phyloP scores from a whole-genome alignment of 2,888 invertebrate genomes.

The Pasiphila rectangulata region DNA sequence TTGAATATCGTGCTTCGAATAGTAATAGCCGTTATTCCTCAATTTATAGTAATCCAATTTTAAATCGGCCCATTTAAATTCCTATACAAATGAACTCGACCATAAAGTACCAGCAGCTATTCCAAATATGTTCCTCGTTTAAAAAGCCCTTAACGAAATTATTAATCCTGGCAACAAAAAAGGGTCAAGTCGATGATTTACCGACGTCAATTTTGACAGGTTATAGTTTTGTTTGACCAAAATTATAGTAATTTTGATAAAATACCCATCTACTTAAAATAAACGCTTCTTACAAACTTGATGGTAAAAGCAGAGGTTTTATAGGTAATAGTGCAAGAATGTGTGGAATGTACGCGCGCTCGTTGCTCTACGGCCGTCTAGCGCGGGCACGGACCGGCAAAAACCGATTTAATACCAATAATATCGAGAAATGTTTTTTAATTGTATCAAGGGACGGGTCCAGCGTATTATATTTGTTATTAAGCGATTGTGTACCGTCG shows the following conservation, averaged over 20 bases:
- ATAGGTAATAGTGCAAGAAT: constrained; percentile 62
- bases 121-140: constrained; percentile 72
- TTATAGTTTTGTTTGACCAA: constrained; percentile 74
- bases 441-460: constrained; percentile 33
- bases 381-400: constrained; percentile 3
- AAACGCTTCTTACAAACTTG: constrained; percentile 59
- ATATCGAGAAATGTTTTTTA: constrained; percentile 37
- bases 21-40: constrained; percentile 42
- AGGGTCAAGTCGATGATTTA: constrained; percentile 74
- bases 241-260: constrained; percentile 79
- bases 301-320: constrained; percentile 53
- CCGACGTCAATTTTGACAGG: constrained; percentile 77
- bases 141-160: constrained; percentile 78
- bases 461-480: constrained; percentile 42
- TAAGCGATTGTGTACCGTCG: constrained; percentile 42
- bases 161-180: constrained; percentile 69
- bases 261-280: constrained; percentile 75
- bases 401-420: constrained; percentile 29
- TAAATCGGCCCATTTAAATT: constrained; percentile 64
- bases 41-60: constrained; percentile 61
- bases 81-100: constrained; percentile 62
- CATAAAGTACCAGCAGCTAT: constrained; percentile 74
- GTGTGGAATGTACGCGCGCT: constrained; percentile 53
- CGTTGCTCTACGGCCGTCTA: not conserved
- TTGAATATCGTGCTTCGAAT: constrained; percentile 34